phyloP scores from a whole-genome alignment of 2,888 invertebrate species.

The Acholoe squamosa region DNA sequence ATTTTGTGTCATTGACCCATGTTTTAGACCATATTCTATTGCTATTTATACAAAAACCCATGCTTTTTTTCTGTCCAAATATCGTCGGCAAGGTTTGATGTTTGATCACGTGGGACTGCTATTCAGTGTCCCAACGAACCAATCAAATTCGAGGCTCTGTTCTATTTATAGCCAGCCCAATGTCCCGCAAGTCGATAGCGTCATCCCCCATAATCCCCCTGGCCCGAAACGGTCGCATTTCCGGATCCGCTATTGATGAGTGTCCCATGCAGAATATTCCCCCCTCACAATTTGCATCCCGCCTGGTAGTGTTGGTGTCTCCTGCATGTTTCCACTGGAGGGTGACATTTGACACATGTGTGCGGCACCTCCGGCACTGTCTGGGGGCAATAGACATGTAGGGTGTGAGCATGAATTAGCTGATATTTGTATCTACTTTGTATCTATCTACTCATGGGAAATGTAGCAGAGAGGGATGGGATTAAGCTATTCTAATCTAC shows the following conservation, averaged over 20 bases:
- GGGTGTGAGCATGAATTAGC: too few species aligned
- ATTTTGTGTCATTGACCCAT: too few species aligned
- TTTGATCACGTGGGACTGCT: background rate
- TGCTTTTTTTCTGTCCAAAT: background rate
- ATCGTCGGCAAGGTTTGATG: background rate
- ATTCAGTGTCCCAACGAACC: background rate
- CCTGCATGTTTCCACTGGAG: background rate
- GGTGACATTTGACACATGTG: too few species aligned
- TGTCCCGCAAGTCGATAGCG: conserved; percentile 30
- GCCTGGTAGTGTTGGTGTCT: background rate
- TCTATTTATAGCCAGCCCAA: conserved; percentile 25
- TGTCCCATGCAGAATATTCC: conserved; percentile 34
- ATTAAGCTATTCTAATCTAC: too few species aligned
- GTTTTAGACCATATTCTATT: too few species aligned
- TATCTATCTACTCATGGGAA: too few species aligned
- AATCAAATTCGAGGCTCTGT: background rate
- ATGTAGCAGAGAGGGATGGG: too few species aligned
- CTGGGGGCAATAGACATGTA: too few species aligned
- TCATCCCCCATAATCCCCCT: conserved; percentile 34
- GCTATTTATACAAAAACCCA: too few species aligned
- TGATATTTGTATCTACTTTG: too few species aligned
- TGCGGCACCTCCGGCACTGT: too few species aligned
- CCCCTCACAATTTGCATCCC: conserved; percentile 15
- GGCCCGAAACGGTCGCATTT: conserved; percentile 27
- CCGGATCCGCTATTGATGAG: conserved; percentile 36